A percentile compares a stretch with the other conserved stretches of the same genome.
Conservation (phyloP, 2,888 invertebrate genomes). For the Brachyptera risi region DNA sequence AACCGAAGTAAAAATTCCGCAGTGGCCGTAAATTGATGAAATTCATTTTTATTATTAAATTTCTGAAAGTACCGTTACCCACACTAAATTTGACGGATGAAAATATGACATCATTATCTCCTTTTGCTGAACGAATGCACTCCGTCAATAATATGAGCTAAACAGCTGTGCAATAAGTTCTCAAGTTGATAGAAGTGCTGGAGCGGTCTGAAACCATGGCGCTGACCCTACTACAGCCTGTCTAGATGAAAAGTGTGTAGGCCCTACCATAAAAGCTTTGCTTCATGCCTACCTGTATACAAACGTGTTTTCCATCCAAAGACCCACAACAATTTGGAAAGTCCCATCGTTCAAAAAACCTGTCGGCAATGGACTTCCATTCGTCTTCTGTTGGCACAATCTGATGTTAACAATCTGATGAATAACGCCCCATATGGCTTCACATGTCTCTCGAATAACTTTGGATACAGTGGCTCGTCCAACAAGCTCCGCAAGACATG, state of each 20-base stretch:
- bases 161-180: no score
- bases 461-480: neutral
- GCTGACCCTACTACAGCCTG: no score
- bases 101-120: no score
- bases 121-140: no score
- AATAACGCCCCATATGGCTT: neutral
- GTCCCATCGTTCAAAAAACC: neutral
- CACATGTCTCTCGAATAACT: neutral
- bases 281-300: neutral
- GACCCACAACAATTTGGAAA: constrained; percentile 15
- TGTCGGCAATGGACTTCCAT: constrained; percentile 2
- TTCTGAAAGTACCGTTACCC: no score
- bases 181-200: no score
- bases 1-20: neutral
- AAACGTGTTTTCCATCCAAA: constrained; percentile 18
- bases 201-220: no score
- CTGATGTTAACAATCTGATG: neutral
- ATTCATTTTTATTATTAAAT: no score
- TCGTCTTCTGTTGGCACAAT: neutral
- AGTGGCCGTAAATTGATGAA: no score
- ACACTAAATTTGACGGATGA: no score
- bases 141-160: no score
- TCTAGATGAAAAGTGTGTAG: neutral
- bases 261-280: neutral
- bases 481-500: constrained; percentile 1